phyloP scores from a whole-genome alignment of 30 jellyfish, hydroid and myxozoan species.

The Chrysaora quinquecirrha region DNA sequence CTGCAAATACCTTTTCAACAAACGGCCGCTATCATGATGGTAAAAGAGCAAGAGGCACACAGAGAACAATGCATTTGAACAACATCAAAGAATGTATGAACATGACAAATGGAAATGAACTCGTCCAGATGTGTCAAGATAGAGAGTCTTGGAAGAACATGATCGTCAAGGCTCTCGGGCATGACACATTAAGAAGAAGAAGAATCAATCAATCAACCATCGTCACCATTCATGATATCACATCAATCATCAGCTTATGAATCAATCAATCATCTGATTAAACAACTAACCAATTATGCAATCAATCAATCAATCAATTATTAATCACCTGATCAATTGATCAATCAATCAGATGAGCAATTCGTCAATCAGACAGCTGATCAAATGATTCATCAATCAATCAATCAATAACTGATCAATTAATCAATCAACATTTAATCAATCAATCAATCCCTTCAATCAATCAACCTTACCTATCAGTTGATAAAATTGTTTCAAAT shows the following conservation, averaged over 20 bases:
- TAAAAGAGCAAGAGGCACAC: background rate
- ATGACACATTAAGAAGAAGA: background rate
- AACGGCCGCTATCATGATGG: too few relatives aligned
- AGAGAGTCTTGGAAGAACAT: too few relatives aligned
- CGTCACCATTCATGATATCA: background rate
- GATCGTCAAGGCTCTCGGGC: background rate
- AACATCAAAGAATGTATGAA: too few relatives aligned
- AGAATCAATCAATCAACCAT: background rate
- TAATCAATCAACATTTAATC: background rate
- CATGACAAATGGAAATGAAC: too few relatives aligned
- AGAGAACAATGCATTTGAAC: background rate
- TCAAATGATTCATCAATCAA: background rate
- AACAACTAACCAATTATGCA: background rate
- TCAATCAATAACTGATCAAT: background rate
- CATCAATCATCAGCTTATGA: background rate
- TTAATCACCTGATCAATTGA: background rate
- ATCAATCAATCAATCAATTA: background rate
- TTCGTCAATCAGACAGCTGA: too few relatives aligned
- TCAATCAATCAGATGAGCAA: too few relatives aligned
- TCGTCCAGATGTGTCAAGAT: too few relatives aligned
- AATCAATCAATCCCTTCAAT: background rate
- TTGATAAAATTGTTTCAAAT: slow-evolving; percentile 1
- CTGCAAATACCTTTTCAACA: too few relatives aligned
- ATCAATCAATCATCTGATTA: too few relatives aligned
- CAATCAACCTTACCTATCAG: slow-evolving; percentile 18